phyloP scores from a whole-genome alignment of 2,797 vertebrate genomes.

The Sardinella longiceps region DNA sequence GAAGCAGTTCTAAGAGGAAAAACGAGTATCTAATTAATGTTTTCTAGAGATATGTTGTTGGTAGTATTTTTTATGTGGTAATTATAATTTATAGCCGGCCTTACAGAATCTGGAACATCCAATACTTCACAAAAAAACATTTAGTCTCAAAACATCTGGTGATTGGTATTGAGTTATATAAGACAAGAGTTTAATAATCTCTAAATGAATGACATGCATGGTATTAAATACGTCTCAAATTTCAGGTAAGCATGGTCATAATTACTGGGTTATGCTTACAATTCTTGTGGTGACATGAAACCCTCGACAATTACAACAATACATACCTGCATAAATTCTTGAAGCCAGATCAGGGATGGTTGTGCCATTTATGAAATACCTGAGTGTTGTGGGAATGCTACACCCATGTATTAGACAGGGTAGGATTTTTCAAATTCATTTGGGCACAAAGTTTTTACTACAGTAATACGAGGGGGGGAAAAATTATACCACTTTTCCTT shows the following conservation, averaged over 20 bases:
- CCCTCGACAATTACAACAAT: neutral
- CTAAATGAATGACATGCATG: neutral
- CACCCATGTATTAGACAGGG: neutral
- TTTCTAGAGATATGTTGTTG: constrained; percentile 2
- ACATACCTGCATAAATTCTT: neutral
- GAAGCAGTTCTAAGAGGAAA: neutral
- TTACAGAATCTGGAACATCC: neutral
- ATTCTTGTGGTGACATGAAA: constrained; percentile 11
- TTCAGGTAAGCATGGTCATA: constrained; percentile 5
- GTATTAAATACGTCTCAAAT: neutral
- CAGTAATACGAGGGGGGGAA: neutral
- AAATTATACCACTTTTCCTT: neutral
- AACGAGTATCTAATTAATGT: neutral
- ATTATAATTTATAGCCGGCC: neutral
- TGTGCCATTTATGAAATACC: neutral
- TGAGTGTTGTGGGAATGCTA: neutral
- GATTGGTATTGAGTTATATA: neutral
- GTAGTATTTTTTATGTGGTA: neutral
- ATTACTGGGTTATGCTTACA: constrained; percentile 19
- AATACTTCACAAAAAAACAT: neutral
- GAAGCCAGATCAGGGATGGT: neutral
- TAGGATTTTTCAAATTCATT: neutral
- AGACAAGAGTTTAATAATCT: neutral
- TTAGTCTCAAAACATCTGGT: neutral
- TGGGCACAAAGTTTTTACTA: neutral